phyloP scores from a whole-genome alignment of 2,113 vertebrate genomes.

The Pao palembangensis region DNA sequence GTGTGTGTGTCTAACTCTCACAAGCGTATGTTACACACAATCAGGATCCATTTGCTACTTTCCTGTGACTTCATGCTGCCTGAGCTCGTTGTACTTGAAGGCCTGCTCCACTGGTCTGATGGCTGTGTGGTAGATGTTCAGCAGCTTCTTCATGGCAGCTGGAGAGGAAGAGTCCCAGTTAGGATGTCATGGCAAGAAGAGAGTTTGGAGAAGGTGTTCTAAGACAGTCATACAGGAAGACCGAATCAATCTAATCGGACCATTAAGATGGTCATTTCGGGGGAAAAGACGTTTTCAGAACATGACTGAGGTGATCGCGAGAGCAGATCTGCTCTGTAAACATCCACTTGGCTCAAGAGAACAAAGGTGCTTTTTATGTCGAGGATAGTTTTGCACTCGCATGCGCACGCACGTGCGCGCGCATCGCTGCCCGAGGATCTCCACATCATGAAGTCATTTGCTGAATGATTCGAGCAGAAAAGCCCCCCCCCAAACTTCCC shows the following conservation, averaged over 20 bases:
- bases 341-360: constrained; percentile 3
- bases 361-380: constrained; percentile 46
- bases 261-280: constrained; percentile 20
- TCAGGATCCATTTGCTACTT: not conserved
- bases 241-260: too few species aligned
- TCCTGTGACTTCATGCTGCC: constrained; percentile 97
- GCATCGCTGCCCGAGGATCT: constrained; percentile 6
- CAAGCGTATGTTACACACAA: not conserved
- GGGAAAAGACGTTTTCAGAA: constrained; percentile 30
- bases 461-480: constrained; percentile 37
- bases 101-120: constrained; percentile 93
- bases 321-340: constrained; percentile 11
- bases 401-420: constrained; percentile 3
- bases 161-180: constrained; percentile 9
- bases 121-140: constrained; percentile 88
- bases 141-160: constrained; percentile 86
- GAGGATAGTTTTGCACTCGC: constrained; percentile 26
- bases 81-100: constrained; percentile 93
- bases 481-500: constrained; percentile 29
- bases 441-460: constrained; percentile 64
- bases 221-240: not conserved
- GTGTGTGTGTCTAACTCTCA: too few species aligned
- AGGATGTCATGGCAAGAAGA: not conserved
- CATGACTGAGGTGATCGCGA: constrained; percentile 32
- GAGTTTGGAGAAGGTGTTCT: constrained; percentile 14